Base-by-base conservation (phyloP, 1,140 invertebrate species). In the Acromyrmex heyeri region DNA sequence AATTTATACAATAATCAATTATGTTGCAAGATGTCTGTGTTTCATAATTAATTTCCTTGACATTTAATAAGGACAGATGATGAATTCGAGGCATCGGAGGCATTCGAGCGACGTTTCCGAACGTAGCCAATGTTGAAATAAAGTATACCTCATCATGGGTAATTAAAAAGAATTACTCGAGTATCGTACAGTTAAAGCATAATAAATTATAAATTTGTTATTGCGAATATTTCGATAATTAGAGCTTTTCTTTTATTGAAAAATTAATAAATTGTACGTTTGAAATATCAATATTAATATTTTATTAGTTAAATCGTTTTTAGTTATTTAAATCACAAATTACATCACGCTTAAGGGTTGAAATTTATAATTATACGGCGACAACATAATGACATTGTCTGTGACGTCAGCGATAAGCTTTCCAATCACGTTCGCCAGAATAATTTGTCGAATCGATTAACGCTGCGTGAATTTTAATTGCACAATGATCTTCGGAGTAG, bases 391-490 rank as follows among this genome's bases (percentile, higher is more conserved):
- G 30, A 21, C 34, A 30, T 21, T 61, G 79, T 83, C 55, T 48
- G 69, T 82, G 55, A 83, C 79, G 55, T 75, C 30, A 6, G 18
- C 10, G 18, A 72, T 62, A 38, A 18, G 16, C 44, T 61, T n/a
- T 73, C 59, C 3, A 7, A 70, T 65, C 86, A 86, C 73, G 86
- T 50, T 62, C 34, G 2, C 16, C 27, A 16, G 34, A 53, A 59
- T 70, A 70, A 76, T 86, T 62, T 62, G 57, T 61, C 53, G 65
- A 72, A 57, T 65, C 38, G 48, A 57, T n/a, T 27, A 21, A 85
- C 61, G 55, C 12, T n/a, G 6, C 14, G 18, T 14, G 85, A 87
- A 90, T 87, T 76, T 62, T 27, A 87, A 89, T n/a, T 24, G 18
- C n/a, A 3, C 12, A 5, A 18, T 8, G 16, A 61, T 86, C 62